These are phyloP conservation scores for Cyclophora albipunctata DNA, from an alignment of 2,888 invertebrate genomes.

Conservation along the genomic window DNA sequence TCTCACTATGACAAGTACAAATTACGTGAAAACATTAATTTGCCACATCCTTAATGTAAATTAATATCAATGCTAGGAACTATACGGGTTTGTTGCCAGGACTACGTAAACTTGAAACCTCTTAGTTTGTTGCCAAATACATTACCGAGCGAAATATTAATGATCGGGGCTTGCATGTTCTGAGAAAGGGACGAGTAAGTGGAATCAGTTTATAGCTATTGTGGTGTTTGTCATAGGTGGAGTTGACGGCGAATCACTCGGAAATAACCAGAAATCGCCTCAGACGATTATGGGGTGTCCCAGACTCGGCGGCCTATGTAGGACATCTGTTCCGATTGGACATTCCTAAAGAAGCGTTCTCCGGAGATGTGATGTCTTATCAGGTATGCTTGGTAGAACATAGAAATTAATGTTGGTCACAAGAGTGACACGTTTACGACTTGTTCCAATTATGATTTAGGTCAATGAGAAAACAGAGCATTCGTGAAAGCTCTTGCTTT, in stretches of 20 bases:
- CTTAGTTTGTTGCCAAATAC: too few relatives aligned
- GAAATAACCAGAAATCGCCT: conserved; percentile 70
- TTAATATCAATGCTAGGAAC: conserved; percentile 11
- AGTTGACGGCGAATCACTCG: conserved; percentile 63
- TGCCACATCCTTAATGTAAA: conserved; percentile 17
- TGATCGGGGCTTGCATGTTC: neutral
- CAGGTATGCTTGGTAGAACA: conserved; percentile 71
- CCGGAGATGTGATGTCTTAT: conserved; percentile 79
- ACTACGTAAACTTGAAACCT: neutral
- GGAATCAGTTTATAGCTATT: neutral
- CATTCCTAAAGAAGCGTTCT: conserved; percentile 82
- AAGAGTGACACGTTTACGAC: neutral
- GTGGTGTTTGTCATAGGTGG: conserved; percentile 45
- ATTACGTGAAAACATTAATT: conserved; percentile 15
- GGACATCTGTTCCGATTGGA: conserved; percentile 84
- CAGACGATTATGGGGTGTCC: conserved; percentile 74
- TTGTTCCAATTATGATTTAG: too few relatives aligned
- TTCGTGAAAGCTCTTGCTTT: too few relatives aligned
- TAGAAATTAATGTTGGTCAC: neutral
- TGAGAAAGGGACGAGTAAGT: neutral
- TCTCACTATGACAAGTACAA: conserved; percentile 16
- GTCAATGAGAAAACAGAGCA: too few relatives aligned
- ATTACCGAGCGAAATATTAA: too few relatives aligned
- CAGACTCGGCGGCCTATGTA: conserved; percentile 79
- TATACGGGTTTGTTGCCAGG: neutral